phyloP scores from a whole-genome alignment of 2,797 vertebrate species.

The Odontamblyopus rebecca region DNA sequence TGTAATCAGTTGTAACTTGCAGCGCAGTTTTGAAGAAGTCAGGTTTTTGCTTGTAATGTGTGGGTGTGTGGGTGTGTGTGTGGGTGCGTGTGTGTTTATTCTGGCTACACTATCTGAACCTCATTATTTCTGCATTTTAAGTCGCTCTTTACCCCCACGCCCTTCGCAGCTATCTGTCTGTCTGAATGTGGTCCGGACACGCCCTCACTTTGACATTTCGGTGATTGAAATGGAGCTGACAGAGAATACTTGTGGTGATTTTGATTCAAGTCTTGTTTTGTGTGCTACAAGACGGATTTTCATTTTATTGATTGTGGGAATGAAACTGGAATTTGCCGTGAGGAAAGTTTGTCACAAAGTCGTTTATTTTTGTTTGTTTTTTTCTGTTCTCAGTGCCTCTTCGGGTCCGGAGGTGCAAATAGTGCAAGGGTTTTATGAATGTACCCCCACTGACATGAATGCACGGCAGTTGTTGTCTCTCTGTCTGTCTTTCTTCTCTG shows the following conservation, averaged over 20 bases:
- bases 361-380: too few species aligned
- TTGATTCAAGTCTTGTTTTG: not conserved
- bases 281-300: not conserved
- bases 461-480: too few species aligned
- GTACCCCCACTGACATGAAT: too few species aligned
- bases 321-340: not conserved
- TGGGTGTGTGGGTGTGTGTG: constrained; percentile 6
- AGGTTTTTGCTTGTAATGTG: not conserved
- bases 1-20: not conserved
- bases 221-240: constrained; percentile 31
- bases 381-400: too few species aligned
- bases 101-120: not conserved
- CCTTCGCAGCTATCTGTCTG: constrained; percentile 22
- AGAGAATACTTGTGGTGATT: not conserved
- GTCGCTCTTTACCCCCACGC: constrained; percentile 26
- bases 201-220: constrained; percentile 25
- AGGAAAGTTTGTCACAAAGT: not conserved
- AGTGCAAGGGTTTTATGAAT: too few species aligned
- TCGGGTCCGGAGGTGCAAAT: too few species aligned
- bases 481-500: too few species aligned
- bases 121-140: not conserved
- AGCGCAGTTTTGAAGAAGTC: not conserved
- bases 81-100: not conserved
- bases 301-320: not conserved
- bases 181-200: constrained; percentile 42